Evolutionary conservation across 2,888 invertebrate species (phyloP).

Genomic region (Cloeon dipterum): DNA sequence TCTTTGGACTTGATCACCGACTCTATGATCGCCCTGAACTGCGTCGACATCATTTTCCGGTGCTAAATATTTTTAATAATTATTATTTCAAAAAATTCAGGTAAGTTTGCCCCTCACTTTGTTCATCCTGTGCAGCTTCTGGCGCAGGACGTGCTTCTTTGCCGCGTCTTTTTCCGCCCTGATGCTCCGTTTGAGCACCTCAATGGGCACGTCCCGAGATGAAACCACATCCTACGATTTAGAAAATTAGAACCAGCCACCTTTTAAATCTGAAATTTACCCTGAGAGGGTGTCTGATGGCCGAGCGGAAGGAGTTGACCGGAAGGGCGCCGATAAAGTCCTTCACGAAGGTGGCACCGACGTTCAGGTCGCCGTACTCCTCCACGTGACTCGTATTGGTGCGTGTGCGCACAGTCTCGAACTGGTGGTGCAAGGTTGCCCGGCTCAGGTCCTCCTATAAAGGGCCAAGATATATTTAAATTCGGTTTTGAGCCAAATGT

Average conservation of each 20-base stretch:
- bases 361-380: constrained; percentile 25
- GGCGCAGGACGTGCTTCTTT: constrained; percentile 10
- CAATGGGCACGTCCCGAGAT: constrained; percentile 19
- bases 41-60: neutral
- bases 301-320: neutral
- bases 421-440: constrained; percentile 27
- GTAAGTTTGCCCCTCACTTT: constrained; percentile 13
- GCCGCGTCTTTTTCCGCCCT: constrained; percentile 11
- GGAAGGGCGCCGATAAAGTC: constrained; percentile 12
- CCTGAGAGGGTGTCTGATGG: neutral
- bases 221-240: constrained; percentile 15
- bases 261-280: no score
- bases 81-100: neutral
- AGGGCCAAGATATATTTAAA: neutral
- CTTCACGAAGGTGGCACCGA: constrained; percentile 13
- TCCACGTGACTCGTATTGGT: constrained; percentile 31
- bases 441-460: constrained; percentile 19
- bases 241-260: neutral
- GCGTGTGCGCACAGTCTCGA: constrained; percentile 22
- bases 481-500: neutral
- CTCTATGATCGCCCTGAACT: neutral
- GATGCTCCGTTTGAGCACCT: constrained; percentile 15
- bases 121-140: constrained; percentile 11
- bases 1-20: constrained; percentile 2
- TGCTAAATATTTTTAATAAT: neutral